A percentile compares a stretch with the other conserved stretches of the same genome.
phyloP scores from a whole-genome alignment of 2,797 vertebrate species.

The Macrochelys suwanniensis region DNA sequence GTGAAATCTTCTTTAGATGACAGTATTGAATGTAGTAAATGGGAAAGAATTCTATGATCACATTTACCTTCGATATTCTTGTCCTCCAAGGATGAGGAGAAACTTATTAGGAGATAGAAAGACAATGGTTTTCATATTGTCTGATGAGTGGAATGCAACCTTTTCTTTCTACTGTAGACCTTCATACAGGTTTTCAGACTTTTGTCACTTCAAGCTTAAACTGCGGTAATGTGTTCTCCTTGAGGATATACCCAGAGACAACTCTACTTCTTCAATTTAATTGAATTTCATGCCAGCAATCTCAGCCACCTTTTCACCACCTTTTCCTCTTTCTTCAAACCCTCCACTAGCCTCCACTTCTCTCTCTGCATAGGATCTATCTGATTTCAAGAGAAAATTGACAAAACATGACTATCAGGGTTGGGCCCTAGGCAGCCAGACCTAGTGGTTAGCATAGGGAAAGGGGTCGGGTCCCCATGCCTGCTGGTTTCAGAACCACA shows the following conservation, averaged over 20 bases:
- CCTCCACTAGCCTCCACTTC: background rate
- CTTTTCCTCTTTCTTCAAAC: background rate
- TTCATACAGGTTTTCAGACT: background rate
- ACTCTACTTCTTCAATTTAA: background rate
- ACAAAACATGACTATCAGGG: background rate
- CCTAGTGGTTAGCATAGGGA: background rate
- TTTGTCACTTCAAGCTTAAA: background rate
- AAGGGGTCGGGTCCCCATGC: background rate
- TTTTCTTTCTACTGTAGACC: background rate
- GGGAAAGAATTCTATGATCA: background rate
- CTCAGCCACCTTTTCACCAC: background rate
- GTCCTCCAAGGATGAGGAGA: background rate
- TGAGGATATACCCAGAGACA: background rate
- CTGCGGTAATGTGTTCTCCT: background rate
- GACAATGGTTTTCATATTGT: background rate
- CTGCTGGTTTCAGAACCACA: background rate
- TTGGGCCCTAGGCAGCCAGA: background rate
- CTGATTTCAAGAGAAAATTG: background rate
- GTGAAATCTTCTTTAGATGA: background rate
- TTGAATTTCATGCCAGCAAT: background rate
- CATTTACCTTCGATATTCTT: background rate
- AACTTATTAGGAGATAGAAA: background rate
- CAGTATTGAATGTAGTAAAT: background rate
- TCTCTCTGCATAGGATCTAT: background rate
- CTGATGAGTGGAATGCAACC: background rate